Base-by-base conservation (phyloP, 1,140 invertebrate species). In the Pollicipes pollicipes region DNA sequence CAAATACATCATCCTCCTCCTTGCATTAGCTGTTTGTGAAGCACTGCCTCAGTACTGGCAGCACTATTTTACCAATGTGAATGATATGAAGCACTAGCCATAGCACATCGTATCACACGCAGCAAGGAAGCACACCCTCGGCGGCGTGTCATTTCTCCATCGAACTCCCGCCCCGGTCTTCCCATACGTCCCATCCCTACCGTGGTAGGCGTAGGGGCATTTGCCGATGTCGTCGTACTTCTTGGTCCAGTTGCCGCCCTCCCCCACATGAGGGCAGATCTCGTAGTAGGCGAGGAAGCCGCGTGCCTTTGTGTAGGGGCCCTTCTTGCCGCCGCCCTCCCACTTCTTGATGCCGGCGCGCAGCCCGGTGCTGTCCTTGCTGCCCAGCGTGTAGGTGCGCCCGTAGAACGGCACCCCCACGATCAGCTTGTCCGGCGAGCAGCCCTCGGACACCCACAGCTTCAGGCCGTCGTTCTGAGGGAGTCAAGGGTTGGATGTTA, bases 201-300 rank as follows among this genome's bases (percentile, higher is more conserved):
- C 81, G 79, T 82, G 24, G 78, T 76, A 71, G 77, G 81, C 27
- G 78, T 82, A 74, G 77, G 76, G 58, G 76, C 77, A 71, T 79
- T 78, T 72, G 75, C 72, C 73, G 68, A 76, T 71, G 28, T 73
- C 72, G 37, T 74, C 72, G 70, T 69, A 75, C 31, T 73, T 67
- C 58, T 70, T 71, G 10, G 70, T 74, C 71, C 71, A 76, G 28
- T 68, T 64, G 63, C 63, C 63, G 6, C 6, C 83, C 74, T 87
- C 83, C n/a, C 81, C 77, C 69, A 86, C 76, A 74, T 87, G 84
- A 70, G 90, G 85, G 74, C 88, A 89, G 28, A 89, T 85, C 85
- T 89, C 81, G 69, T 81, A 81, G 69, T 76, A 78, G 17, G 77
- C 73, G 30, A 89, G 76, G 70, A 84, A 81, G 71, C 89, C 89